Evolutionary conservation across 2,888 invertebrate genomes (phyloP), one percentile per base, ranked within the genome.

Genomic region (Rosalia funebris): DNA sequence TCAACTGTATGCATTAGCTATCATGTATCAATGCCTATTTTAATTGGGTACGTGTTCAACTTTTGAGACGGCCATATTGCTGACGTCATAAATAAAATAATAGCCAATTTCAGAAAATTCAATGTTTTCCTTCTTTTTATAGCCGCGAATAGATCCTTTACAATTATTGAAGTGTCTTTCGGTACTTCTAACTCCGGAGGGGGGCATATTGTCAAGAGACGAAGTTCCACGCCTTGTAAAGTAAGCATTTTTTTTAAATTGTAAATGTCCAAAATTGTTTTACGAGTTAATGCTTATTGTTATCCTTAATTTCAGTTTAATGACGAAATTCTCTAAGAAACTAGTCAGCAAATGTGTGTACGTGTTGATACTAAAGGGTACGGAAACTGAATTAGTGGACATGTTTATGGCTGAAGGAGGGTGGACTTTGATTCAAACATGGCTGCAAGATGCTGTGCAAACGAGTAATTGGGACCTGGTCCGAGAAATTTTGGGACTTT

Each of bases 321-420:
- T 97, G 96, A 92, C 91, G 44, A 95, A 96, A 81, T 95, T 93
- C 84, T 96, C 96, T 0, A 95, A 93, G 81, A 97, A 96, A 82
- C 85, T 97, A 70, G 96, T 97, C 54, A 95, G 95, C 72, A 95
- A 95, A 84, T 96, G 96, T 83, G 92, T 96, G 75, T 97, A 96
- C 78, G 90, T 96, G 73, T 92, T 96, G 80, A 96, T 97, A 75
- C 83, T 97, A 60, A 93, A 93, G 81, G 90, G 91, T 64, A 95
- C 96, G 9, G 89, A 91, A 77, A 88, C 90, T 3, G 91, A 92
- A 65, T 84, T 96, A 62, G 84, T 97, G 53, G 91, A 91, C 62
- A 88, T 91, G 86, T 96, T 96, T 80, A 92, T 97, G 91, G 88
- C 88, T 59, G 90, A 89, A 60, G 95, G 95, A 68, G 98, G 96